Percentiles rank a stretch among this genome's conserved stretches.
Conservation (phyloP, 2,113 vertebrate species). For the Hemibagrus wyckioides region DNA sequence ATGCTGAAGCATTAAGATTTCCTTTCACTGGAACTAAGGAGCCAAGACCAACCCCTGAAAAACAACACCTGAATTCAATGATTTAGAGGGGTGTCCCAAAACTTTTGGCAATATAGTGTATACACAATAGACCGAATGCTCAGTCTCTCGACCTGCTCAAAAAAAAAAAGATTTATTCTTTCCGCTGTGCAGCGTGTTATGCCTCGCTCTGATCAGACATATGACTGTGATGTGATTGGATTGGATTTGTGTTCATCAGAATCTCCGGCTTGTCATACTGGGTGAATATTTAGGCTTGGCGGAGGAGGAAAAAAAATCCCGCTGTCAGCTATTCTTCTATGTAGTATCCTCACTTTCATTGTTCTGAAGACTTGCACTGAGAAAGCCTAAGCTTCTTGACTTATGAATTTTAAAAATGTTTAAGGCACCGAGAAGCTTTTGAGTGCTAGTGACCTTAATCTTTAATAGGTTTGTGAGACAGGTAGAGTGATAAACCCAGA, state of each 20-base stretch:
- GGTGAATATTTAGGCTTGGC: constrained; percentile 48
- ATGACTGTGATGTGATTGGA: constrained; percentile 54
- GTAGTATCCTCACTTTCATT: constrained; percentile 77
- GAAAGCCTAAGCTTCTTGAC: constrained; percentile 80
- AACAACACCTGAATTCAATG: too few species aligned
- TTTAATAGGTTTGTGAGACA: constrained; percentile 77
- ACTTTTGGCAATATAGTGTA: too few species aligned
- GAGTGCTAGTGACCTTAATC: constrained; percentile 76
- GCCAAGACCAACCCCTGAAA: too few species aligned
- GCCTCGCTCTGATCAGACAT: constrained; percentile 24
- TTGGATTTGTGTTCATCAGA: constrained; percentile 60
- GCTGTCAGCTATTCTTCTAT: constrained; percentile 80
- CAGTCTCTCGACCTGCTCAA: constrained; percentile 24
- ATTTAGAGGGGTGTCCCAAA: too few species aligned
- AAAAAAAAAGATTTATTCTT: constrained; percentile 47
- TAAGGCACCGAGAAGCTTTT: constrained; percentile 62
- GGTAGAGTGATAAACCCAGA: constrained; percentile 65
- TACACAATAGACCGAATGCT: constrained; percentile 14
- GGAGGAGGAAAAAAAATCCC: constrained; percentile 60
- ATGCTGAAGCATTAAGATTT: too few species aligned
- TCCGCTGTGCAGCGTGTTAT: neutral
- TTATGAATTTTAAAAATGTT: constrained; percentile 76
- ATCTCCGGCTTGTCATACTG: constrained; percentile 52
- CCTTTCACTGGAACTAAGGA: too few species aligned
- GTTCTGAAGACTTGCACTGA: constrained; percentile 72